Evolutionary conservation across 2,888 invertebrate species (phyloP).

Genomic region (Hybos culiciformis): DNA sequence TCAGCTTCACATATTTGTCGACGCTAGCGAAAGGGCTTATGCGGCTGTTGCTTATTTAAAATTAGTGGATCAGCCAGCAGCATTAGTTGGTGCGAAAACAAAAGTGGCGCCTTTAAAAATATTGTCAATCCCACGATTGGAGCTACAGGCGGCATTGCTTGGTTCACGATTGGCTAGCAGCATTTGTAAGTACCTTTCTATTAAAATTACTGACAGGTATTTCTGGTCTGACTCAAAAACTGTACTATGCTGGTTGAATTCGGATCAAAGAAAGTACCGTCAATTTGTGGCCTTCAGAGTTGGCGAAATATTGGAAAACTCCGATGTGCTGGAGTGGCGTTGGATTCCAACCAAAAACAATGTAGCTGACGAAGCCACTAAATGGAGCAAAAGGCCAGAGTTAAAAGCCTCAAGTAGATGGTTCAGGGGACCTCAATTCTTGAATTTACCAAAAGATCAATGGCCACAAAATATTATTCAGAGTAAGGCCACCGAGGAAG

Average conservation of each 20-base stretch:
- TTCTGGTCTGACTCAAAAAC: conserved; percentile 21
- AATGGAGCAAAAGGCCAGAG: conserved; percentile 2
- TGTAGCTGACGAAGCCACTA: conserved; percentile 8
- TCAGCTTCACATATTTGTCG: conserved; percentile 14
- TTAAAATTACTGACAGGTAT: conserved; percentile 8
- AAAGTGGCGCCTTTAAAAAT: conserved; percentile 17
- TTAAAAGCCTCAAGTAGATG: background rate
- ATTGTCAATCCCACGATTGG: conserved; percentile 16
- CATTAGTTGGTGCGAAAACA: conserved; percentile 16
- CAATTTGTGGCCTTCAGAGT: conserved; percentile 16
- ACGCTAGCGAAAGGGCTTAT: conserved; percentile 16
- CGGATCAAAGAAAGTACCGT: conserved; percentile 16
- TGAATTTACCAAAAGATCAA: background rate
- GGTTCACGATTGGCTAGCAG: conserved; percentile 12
- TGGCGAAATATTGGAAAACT: conserved; percentile 13
- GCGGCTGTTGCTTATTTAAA: conserved; percentile 17
- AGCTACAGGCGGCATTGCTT: conserved; percentile 16
- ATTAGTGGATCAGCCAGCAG: conserved; percentile 4
- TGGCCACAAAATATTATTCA: background rate
- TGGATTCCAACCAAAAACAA: conserved; percentile 7
- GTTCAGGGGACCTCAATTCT: conserved; percentile 1
- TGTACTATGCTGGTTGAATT: conserved; percentile 17
- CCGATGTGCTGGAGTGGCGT: conserved; percentile 6
- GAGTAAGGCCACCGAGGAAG: background rate
- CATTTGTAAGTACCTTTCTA: conserved; percentile 7